Percentiles rank a stretch among this genome's conserved stretches.
These are phyloP conservation scores for Xenentodon cancila DNA, from an alignment of 2,797 vertebrate species.

Conservation along the genomic window DNA sequence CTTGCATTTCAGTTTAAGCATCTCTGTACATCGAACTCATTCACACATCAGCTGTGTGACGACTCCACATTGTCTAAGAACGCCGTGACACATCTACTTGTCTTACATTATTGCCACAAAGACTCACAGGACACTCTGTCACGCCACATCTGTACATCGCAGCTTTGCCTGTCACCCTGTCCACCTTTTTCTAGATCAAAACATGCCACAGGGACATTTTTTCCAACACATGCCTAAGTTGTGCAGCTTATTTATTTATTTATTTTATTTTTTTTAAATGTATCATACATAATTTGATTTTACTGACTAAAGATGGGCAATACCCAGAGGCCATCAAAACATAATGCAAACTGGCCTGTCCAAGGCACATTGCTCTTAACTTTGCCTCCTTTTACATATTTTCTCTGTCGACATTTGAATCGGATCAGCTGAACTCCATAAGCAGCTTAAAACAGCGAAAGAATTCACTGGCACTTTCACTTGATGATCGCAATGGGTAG, in stretches of 20 bases:
- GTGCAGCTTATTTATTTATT: not conserved
- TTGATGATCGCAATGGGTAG: conserved; percentile 58
- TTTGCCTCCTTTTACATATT: conserved; percentile 47
- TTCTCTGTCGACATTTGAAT: conserved; percentile 59
- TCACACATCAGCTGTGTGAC: not conserved
- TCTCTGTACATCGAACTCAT: not conserved
- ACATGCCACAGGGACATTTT: not conserved
- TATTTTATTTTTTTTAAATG: not conserved
- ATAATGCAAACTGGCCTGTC: conserved; percentile 10
- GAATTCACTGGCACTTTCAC: conserved; percentile 77
- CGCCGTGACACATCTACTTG: not conserved
- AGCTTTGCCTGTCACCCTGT: not conserved
- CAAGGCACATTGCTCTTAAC: conserved; percentile 13
- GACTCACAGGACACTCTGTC: not conserved
- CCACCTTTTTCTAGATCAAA: not conserved
- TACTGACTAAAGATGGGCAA: not conserved
- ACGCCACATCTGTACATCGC: not conserved
- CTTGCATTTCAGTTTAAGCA: not conserved
- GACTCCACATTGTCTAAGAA: not conserved
- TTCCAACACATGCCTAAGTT: too few species aligned
- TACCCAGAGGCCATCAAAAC: conserved; percentile 5
- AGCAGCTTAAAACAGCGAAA: conserved; percentile 79
- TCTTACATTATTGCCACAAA: not conserved
- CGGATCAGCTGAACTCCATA: conserved; percentile 74
- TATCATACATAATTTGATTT: not conserved